phyloP scores from a whole-genome alignment of 2,113 vertebrate genomes.

The Propithecus coquereli region DNA sequence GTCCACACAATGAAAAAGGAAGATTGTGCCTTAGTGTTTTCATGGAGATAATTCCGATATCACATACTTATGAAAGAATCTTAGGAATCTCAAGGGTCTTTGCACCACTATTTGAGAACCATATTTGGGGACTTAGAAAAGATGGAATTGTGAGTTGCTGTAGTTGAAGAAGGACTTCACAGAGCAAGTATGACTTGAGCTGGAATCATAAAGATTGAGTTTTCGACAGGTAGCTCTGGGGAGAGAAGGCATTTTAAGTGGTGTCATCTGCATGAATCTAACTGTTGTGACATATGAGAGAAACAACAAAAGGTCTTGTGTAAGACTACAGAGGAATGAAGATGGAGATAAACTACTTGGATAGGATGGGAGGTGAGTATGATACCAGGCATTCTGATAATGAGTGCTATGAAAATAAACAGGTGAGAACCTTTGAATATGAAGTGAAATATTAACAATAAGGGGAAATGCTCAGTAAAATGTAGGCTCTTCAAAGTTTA shows the following conservation, averaged over 20 bases:
- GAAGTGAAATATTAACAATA: constrained; percentile 51
- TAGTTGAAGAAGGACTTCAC: background rate
- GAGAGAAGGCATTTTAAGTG: background rate
- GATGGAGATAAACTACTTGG: background rate
- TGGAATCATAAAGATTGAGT: background rate
- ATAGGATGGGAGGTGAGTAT: background rate
- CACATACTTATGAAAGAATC: background rate
- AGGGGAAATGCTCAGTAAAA: constrained; percentile 17
- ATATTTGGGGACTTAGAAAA: background rate
- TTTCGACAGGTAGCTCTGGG: background rate
- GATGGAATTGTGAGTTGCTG: background rate
- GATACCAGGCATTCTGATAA: background rate
- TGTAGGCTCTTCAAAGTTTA: constrained; percentile 57
- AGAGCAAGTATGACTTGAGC: background rate
- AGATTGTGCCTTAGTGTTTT: background rate
- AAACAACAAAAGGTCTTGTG: background rate
- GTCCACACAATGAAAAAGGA: background rate
- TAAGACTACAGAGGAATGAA: background rate
- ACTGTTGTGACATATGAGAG: background rate
- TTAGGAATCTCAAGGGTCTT: background rate
- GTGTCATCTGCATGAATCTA: background rate
- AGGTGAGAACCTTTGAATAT: constrained; percentile 3
- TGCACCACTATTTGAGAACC: background rate
- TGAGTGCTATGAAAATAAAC: background rate
- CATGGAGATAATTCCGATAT: background rate